Percentiles rank a stretch among this genome's conserved stretches.
Evolutionary conservation across 2,113 vertebrate genomes (phyloP).

Genomic region (Cavia aperea): DNA sequence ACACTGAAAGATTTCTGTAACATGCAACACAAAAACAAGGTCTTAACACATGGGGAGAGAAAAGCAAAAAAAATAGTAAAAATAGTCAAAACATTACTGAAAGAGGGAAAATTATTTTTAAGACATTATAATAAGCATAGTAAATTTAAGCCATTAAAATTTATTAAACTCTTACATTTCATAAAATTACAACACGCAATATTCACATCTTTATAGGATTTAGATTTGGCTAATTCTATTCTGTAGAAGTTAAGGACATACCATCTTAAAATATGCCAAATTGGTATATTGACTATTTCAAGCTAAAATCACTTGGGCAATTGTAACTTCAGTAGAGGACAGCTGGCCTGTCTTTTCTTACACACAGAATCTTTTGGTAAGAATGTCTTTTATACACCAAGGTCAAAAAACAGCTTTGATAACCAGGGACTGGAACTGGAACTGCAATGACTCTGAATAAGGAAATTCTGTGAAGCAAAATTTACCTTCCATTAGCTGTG

Average conservation of each 20-base stretch:
- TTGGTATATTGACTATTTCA: not conserved
- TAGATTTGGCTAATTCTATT: slow-evolving; percentile 20
- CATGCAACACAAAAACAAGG: slow-evolving; percentile 81
- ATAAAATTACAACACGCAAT: slow-evolving; percentile 49
- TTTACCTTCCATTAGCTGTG: not conserved
- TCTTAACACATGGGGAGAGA: slow-evolving; percentile 76
- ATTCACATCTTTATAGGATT: not conserved
- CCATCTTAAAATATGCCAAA: not conserved
- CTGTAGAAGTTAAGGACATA: not conserved
- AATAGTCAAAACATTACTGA: slow-evolving; percentile 63
- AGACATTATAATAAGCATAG: slow-evolving; percentile 32
- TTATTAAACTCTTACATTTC: slow-evolving; percentile 14
- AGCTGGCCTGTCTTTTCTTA: not conserved
- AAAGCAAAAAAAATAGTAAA: slow-evolving; percentile 66
- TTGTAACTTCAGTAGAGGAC: not conserved
- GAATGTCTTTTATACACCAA: not conserved
- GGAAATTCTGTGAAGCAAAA: not conserved
- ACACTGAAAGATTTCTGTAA: slow-evolving; percentile 99
- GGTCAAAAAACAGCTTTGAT: not conserved
- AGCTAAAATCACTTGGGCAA: not conserved
- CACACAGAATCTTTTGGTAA: not conserved
- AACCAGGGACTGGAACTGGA: not conserved
- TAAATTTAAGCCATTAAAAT: slow-evolving; percentile 24
- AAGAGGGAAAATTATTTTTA: slow-evolving; percentile 56
- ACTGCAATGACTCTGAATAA: not conserved